Percentiles rank a stretch among this genome's conserved stretches.
These are phyloP conservation scores for Conus ventricosus DNA, from an alignment of 1,140 invertebrate species.

Conservation along the genomic window DNA sequence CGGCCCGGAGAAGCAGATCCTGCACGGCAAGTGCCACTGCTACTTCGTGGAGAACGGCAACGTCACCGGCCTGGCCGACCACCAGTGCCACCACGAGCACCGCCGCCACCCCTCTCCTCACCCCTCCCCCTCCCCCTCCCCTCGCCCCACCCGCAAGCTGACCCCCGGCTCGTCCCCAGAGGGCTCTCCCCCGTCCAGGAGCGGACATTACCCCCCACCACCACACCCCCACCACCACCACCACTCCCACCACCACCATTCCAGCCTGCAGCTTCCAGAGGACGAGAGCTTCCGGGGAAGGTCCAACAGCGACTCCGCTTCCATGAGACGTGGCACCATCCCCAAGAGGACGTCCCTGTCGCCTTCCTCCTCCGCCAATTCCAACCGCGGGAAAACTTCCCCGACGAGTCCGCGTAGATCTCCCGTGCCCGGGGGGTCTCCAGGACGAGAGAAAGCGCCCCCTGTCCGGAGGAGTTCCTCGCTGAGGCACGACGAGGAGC, in stretches of 20 bases:
- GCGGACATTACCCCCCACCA: neutral
- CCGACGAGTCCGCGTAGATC: neutral
- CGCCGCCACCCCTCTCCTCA: neutral
- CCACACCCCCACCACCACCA: neutral
- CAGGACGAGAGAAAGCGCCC: neutral
- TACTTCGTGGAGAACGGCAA: conserved; percentile 25
- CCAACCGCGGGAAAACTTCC: neutral
- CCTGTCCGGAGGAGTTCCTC: neutral
- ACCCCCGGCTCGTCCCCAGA: neutral
- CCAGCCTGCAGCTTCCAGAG: neutral
- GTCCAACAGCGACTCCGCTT: conserved; percentile 3
- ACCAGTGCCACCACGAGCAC: conserved; percentile 14
- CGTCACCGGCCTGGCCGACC: conserved; percentile 11
- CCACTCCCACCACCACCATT: conserved; percentile 9
- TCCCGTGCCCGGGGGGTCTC: neutral
- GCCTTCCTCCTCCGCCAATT: neutral
- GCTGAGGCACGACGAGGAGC: neutral
- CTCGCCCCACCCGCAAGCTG: neutral
- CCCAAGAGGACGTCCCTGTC: neutral
- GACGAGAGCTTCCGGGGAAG: neutral
- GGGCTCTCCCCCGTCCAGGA: neutral
- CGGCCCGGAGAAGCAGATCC: neutral
- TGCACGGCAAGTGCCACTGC: conserved; percentile 26
- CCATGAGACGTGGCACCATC: neutral
- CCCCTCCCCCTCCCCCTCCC: neutral